A percentile compares a stretch with the other conserved stretches of the same genome.
phyloP scores from a whole-genome alignment of 1,140 invertebrate genomes.

The Teleogryllus occipitalis region DNA sequence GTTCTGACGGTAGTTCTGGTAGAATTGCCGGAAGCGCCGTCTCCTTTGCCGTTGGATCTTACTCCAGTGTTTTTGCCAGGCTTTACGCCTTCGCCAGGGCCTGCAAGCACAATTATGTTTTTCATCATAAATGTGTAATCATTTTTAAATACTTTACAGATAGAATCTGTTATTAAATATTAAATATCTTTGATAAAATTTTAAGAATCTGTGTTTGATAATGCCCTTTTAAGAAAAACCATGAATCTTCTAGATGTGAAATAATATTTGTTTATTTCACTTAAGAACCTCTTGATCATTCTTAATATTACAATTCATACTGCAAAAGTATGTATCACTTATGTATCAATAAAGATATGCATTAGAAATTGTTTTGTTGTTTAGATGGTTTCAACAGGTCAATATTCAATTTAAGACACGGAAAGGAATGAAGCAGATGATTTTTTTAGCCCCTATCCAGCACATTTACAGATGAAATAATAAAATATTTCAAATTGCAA shows the following conservation, averaged over 20 bases:
- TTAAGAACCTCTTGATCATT: not conserved
- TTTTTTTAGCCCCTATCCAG: no score
- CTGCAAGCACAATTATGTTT: conserved; percentile 9
- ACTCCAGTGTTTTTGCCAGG: conserved; percentile 18
- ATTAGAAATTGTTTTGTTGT: no score
- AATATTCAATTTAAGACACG: no score
- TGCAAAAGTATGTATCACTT: no score
- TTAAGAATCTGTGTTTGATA: not conserved
- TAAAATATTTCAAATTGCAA: no score
- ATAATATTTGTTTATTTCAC: not conserved
- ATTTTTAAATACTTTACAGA: not conserved
- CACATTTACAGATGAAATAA: no score
- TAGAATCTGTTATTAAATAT: not conserved
- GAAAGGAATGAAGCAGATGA: no score
- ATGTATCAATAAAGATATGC: no score
- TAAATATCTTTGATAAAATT: not conserved
- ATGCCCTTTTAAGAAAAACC: not conserved
- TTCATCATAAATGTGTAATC: not conserved
- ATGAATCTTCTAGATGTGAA: not conserved
- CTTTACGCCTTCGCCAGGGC: conserved; percentile 19
- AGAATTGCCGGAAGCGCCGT: conserved; percentile 15
- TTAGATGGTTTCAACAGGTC: no score
- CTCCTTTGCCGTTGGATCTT: conserved; percentile 6
- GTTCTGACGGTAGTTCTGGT: conserved; percentile 3
- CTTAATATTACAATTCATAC: no score